Evolutionary conservation across 2,888 invertebrate species (phyloP), one percentile per base, ranked within the genome.

Genomic region (Seira musarum): DNA sequence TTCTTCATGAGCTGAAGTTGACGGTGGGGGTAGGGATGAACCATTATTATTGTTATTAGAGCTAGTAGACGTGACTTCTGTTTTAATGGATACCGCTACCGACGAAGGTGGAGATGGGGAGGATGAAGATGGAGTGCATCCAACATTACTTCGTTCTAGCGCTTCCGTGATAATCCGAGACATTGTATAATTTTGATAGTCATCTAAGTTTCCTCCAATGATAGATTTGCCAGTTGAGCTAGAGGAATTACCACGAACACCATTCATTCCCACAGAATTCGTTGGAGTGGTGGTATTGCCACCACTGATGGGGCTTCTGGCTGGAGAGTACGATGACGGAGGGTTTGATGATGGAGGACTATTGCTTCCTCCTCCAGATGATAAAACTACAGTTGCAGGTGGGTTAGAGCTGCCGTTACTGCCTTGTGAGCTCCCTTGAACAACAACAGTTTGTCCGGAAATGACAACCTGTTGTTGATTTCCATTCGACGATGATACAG

Each of bases 161-260:
- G 85, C 87, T 82, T 85, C 87, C 15, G 85, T 83, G 15, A 87
- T 87, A 57, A 87, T 85, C 46, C 84, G 82, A 64, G 85, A 81
- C 87, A 87, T 87, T 25, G 87, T 85, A 57, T 84, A 85, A 57
- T 72, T 84, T 82, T 85, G 83, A 82, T 85, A 85, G 65, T 85
- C 84, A 8, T 80, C 78, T 10, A 80, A 25, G 75, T 84, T 82
- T 19, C 82, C 83, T 5, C 77, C 66, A 13, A 84, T 60, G 61
- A 80, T 75, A 15, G 78, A 75, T 21, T 67, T 72, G 19, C 15
- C 15, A n/a, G 63, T 5, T 19, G 21, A 13, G 22, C 65, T 63
- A 3, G 71, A 13, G 63, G 57, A 25, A 8, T 17, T 49, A 3
- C 68, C 40, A 1, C 74, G 69, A 22, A 76, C 73, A 46, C 81